Base-by-base conservation (phyloP, 2,797 vertebrate genomes). In the Gymnodraco acuticeps region DNA sequence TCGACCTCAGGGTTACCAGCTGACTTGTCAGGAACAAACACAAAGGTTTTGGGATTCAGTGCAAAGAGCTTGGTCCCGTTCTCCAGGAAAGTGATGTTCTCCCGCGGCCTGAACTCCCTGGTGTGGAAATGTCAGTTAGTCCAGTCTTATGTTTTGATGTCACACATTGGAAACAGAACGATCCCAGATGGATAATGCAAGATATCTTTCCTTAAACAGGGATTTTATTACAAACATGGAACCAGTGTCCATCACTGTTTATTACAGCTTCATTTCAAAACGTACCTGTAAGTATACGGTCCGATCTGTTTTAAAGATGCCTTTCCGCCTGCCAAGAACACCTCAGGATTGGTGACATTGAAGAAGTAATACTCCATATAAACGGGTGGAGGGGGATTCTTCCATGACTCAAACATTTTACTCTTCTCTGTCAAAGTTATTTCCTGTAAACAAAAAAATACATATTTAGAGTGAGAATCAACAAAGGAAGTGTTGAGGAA, bases 341-440 rank as follows among this genome's bases (percentile, higher is more conserved):
- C 94, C 3, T 94, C 84, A 7, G 94, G 84, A 80, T 96, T 96
- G 87, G 95, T 94, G 62, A 96, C 92, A 5, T 96, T 95, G 87
- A 96, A 96, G 88, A 96, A 96, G 89, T 95, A 96, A 89, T 95
- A 96, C 92, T 96, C 95, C 94, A 96, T 95, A 74, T 95, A 96
- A 78, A 95, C 94, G 12, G 95, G 94, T 3, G 94, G 93, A 14
- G 95, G 95, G 3, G 95, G 95, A 54, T 96, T 95, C 90, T 95
- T 96, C 95, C 95, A 96, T 8, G 82, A 45, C 45, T 94, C 94
- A 60, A 95, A 93, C 52, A 95, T 66, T 87, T 85, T 88, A 73
- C 94, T 95, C 73, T 94, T 94, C 83, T 95, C 86, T 3, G 91
- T 94, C 82, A 96, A 78, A 11, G 94, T 95, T 9, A 95, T 88